A percentile compares a stretch with the other conserved stretches of the same genome.
Evolutionary conservation across 2,797 vertebrate species (phyloP).

Genomic region (Coregonus sp.): DNA sequence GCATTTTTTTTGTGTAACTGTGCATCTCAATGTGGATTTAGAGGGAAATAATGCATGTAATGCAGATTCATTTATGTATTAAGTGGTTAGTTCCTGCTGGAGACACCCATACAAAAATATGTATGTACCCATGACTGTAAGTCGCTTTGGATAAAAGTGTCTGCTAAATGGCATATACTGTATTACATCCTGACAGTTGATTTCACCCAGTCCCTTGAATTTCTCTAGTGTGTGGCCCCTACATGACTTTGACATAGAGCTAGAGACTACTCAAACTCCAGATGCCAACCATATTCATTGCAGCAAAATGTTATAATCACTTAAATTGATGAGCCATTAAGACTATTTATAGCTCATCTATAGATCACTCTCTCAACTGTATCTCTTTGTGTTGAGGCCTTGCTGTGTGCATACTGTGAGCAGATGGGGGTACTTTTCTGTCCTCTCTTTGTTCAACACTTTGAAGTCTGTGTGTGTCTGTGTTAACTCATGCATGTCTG

Average conservation of each 20-base stretch:
- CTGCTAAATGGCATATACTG: not conserved
- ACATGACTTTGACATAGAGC: not conserved
- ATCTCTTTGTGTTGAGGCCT: not conserved
- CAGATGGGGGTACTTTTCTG: conserved; percentile 3
- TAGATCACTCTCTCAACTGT: not conserved
- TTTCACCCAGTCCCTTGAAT: not conserved
- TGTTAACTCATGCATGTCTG: not conserved
- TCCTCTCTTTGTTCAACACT: not conserved
- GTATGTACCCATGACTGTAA: no score
- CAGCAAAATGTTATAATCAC: not conserved
- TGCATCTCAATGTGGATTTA: no score
- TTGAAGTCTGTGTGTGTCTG: not conserved
- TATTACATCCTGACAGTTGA: not conserved
- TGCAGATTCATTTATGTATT: no score
- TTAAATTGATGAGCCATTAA: not conserved
- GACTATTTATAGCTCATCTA: not conserved
- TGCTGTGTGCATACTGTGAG: not conserved
- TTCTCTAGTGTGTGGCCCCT: not conserved
- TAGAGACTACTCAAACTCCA: not conserved
- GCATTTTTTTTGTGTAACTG: no score
- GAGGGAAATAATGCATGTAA: no score
- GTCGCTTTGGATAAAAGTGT: no score
- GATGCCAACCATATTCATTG: not conserved
- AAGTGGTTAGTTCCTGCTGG: no score
- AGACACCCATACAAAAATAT: no score